Evolutionary conservation across 64 coral and sea anemone species (phyloP).

Genomic region (Astreopora myriophthalma): DNA sequence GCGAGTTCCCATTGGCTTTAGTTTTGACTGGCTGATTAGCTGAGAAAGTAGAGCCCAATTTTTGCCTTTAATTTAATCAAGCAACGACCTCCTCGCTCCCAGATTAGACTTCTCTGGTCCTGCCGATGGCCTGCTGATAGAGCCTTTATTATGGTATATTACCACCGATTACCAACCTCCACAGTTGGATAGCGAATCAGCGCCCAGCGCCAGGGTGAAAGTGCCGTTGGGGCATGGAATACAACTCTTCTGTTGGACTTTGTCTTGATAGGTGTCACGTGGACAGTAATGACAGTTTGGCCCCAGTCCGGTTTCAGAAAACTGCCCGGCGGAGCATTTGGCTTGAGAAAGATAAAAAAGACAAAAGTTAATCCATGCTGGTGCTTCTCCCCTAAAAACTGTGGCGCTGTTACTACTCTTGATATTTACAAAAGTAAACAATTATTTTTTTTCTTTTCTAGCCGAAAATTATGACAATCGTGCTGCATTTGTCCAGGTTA

Average conservation of each 20-base stretch:
- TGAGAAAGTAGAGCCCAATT: too few species aligned
- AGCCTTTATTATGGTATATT: neutral
- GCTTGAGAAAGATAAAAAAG: neutral
- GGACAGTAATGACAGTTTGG: slow-evolving; percentile 54
- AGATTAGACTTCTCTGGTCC: too few species aligned
- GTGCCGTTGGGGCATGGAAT: slow-evolving; percentile 41
- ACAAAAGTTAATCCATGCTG: neutral
- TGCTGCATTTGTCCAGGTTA: too few species aligned
- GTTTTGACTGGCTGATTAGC: too few species aligned
- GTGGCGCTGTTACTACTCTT: neutral
- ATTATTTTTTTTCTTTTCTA: too few species aligned
- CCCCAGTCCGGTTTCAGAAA: slow-evolving; percentile 20
- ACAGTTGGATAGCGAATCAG: neutral
- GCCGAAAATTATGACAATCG: too few species aligned
- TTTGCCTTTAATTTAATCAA: too few species aligned
- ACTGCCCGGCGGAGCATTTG: slow-evolving; percentile 18
- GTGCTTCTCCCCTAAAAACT: too few species aligned
- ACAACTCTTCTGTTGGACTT: neutral
- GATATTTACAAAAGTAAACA: too few species aligned
- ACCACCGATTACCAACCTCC: slow-evolving; percentile 11
- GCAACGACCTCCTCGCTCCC: too few species aligned
- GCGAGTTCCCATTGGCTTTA: too few species aligned
- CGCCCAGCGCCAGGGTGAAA: neutral
- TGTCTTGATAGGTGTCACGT: slow-evolving; percentile 38
- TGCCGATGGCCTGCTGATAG: too few species aligned